Percentiles rank a stretch among this genome's conserved stretches.
phyloP scores from a whole-genome alignment of 1,140 invertebrate genomes.

The Ruditapes philippinarum region DNA sequence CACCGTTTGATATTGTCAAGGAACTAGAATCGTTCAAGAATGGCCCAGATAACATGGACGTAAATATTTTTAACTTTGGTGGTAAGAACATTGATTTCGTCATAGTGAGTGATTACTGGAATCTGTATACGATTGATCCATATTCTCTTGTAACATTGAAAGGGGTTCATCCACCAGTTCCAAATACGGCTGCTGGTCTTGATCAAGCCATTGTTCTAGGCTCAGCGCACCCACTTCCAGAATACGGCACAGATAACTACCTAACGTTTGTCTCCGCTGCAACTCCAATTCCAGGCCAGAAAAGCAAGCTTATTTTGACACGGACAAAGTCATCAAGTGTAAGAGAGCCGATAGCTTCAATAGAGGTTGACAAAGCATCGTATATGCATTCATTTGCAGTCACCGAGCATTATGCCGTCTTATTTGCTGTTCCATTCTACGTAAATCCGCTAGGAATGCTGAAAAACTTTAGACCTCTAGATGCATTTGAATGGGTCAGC shows the following conservation, averaged over 20 bases:
- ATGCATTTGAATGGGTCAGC: constrained; percentile 76
- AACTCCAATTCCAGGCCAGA: constrained; percentile 68
- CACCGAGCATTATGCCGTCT: constrained; percentile 78
- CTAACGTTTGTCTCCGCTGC: constrained; percentile 77
- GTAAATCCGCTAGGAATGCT: constrained; percentile 78
- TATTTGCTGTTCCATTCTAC: constrained; percentile 81
- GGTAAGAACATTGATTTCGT: constrained; percentile 70
- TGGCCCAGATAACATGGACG: constrained; percentile 83
- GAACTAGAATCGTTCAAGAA: constrained; percentile 72
- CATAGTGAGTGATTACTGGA: constrained; percentile 82
- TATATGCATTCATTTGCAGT: constrained; percentile 84
- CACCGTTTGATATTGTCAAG: constrained; percentile 73
- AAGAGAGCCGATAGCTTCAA: constrained; percentile 74
- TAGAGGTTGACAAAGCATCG: constrained; percentile 75
- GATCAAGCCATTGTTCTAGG: constrained; percentile 76
- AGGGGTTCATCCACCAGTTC: constrained; percentile 32
- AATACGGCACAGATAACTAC: constrained; percentile 73
- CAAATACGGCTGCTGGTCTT: not conserved
- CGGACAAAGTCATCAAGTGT: constrained; percentile 72
- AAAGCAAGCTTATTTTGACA: constrained; percentile 73
- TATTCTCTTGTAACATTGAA: constrained; percentile 70
- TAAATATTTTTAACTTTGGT: constrained; percentile 78
- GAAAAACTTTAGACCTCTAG: constrained; percentile 69
- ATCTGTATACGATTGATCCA: constrained; percentile 77
- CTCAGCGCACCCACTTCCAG: constrained; percentile 81